Percentiles rank a stretch among this genome's conserved stretches.
These are phyloP conservation scores for Lottia scabra DNA, from an alignment of 2,888 invertebrate species.

Conservation along the genomic window DNA sequence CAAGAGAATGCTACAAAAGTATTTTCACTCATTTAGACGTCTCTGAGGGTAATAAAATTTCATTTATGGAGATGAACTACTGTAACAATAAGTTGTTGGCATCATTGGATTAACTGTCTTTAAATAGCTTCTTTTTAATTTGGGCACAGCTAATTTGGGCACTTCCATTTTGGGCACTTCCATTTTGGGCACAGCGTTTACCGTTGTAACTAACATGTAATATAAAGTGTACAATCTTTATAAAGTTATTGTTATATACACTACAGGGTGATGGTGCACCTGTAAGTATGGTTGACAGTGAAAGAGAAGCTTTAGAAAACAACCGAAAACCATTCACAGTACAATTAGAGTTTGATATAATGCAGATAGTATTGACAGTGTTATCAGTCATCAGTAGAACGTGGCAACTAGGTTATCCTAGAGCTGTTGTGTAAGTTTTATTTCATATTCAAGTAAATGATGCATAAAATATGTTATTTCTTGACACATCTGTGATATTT, in stretches of 20 bases:
- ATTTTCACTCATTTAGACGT: too few relatives aligned
- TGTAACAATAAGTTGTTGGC: too few relatives aligned
- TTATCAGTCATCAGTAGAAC: constrained; percentile 82
- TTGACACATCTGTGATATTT: not conserved
- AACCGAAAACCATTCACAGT: constrained; percentile 54
- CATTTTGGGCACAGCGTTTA: too few relatives aligned
- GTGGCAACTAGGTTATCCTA: constrained; percentile 86
- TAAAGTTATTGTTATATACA: not conserved
- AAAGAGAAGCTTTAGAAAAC: not conserved
- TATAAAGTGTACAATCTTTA: too few relatives aligned
- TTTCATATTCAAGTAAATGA: not conserved
- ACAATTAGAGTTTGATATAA: constrained; percentile 70
- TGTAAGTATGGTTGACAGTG: not conserved
- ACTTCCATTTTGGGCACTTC: too few relatives aligned
- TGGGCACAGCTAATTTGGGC: too few relatives aligned
- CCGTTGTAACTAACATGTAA: too few relatives aligned
- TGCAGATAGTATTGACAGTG: constrained; percentile 79
- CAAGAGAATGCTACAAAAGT: too few relatives aligned
- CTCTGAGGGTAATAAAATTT: too few relatives aligned
- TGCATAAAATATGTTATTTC: not conserved
- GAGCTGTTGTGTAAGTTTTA: constrained; percentile 87
- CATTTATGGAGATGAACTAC: too few relatives aligned
- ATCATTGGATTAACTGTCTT: too few relatives aligned
- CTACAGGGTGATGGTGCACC: constrained; percentile 43
- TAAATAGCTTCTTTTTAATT: too few relatives aligned